phyloP scores from a whole-genome alignment of 1,140 invertebrate species.

The Drosophila punjabiensis region DNA sequence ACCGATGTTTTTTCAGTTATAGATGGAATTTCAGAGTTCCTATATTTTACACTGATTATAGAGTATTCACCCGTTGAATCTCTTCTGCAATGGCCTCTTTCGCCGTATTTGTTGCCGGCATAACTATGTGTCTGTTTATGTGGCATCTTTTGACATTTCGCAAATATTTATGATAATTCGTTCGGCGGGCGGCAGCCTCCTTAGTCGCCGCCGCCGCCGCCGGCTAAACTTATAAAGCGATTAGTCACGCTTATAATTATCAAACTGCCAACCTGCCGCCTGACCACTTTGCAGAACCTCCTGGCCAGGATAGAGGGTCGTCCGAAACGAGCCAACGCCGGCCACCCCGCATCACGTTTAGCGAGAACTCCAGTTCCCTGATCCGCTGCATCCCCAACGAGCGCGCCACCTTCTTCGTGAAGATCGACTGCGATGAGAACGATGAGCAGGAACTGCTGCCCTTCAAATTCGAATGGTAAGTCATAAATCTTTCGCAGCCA shows the following conservation, averaged over 20 bases:
- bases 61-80: slow-evolving; percentile 21
- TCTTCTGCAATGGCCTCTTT: background rate
- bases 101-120: slow-evolving; percentile 23
- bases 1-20: no score
- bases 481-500: slow-evolving; percentile 35
- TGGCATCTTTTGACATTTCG: slow-evolving; percentile 40
- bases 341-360: slow-evolving; percentile 73
- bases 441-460: slow-evolving; percentile 76
- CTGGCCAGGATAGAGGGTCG: slow-evolving; percentile 31
- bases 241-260: slow-evolving; percentile 35
- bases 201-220: background rate
- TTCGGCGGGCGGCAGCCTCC: slow-evolving; percentile 1
- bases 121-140: slow-evolving; percentile 31
- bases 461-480: slow-evolving; percentile 85
- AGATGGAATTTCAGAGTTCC: background rate
- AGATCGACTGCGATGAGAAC: slow-evolving; percentile 81
- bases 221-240: slow-evolving; percentile 34
- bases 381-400: slow-evolving; percentile 82
- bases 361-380: slow-evolving; percentile 80
- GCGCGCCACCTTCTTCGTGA: slow-evolving; percentile 82
- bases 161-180: slow-evolving; percentile 59
- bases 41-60: background rate
- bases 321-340: slow-evolving; percentile 2
- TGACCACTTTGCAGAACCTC: slow-evolving; percentile 56
- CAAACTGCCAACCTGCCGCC: background rate